Conservation (phyloP, 2,113 vertebrate genomes). For the Columba janthina region DNA sequence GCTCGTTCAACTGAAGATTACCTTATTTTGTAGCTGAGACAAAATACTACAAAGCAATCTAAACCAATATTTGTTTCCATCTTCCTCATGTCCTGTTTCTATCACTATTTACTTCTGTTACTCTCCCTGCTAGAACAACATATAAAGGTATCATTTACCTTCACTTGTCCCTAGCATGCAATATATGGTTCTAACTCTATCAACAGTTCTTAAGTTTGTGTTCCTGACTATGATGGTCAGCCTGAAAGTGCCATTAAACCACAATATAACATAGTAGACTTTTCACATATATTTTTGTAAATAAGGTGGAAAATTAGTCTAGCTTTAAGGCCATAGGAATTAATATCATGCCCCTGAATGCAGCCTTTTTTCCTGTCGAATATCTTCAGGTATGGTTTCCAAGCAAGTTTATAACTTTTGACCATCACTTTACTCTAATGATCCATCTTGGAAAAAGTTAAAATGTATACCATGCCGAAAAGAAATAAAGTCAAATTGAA, state of each 20-base stretch:
- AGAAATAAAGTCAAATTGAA: background rate
- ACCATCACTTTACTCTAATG: background rate
- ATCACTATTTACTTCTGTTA: background rate
- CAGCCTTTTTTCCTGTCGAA: background rate
- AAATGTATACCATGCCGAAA: background rate
- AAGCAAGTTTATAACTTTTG: background rate
- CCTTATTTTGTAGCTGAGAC: background rate
- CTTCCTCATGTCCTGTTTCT: background rate
- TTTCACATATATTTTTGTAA: background rate
- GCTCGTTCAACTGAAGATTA: background rate
- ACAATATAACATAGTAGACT: background rate
- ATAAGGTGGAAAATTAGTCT: background rate
- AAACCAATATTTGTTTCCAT: background rate
- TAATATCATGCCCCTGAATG: background rate
- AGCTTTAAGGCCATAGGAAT: background rate
- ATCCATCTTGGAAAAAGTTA: background rate
- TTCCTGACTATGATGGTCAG: background rate
- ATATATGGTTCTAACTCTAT: background rate
- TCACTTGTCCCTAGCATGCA: background rate
- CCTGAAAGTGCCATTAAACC: background rate
- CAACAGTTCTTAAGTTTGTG: background rate
- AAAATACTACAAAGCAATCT: background rate
- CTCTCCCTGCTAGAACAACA: background rate
- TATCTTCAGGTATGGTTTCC: background rate
- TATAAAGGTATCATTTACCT: background rate